phyloP scores from a whole-genome alignment of 2,797 vertebrate genomes.

The Mastacembelus armatus region DNA sequence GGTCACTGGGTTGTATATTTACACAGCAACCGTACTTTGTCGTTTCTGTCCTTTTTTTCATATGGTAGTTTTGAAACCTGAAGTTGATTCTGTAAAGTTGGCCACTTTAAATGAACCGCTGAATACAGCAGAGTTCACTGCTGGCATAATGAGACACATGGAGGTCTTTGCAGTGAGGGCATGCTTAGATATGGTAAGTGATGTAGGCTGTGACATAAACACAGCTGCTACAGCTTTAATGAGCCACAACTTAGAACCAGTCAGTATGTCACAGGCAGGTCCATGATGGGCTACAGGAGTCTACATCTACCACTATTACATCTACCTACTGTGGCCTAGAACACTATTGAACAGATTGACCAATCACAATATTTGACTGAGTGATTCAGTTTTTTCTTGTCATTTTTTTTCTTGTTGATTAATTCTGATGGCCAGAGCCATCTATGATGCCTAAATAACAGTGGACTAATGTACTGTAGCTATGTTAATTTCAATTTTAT shows the following conservation, averaged over 20 bases:
- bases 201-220: constrained; percentile 28
- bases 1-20: constrained; percentile 9
- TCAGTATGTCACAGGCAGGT: constrained; percentile 27
- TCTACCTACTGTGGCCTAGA: neutral
- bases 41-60: constrained; percentile 16
- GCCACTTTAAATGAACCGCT: constrained; percentile 45
- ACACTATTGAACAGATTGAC: neutral
- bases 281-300: neutral
- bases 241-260: neutral
- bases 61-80: constrained; percentile 17
- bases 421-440: too few relatives aligned
- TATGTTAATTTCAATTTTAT: too few relatives aligned
- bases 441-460: too few relatives aligned
- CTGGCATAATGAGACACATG: constrained; percentile 46
- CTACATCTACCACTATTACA: neutral
- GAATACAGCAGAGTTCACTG: constrained; percentile 1
- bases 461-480: too few relatives aligned
- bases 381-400: too few relatives aligned
- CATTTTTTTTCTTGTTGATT: too few relatives aligned
- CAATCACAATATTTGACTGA: too few relatives aligned
- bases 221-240: constrained; percentile 47
- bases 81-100: constrained; percentile 20
- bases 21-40: constrained; percentile 11
- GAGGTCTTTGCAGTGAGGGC: constrained; percentile 23
- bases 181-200: constrained; percentile 3